Base-by-base conservation (phyloP, 2,797 vertebrate genomes). In the Fratercula arctica region DNA sequence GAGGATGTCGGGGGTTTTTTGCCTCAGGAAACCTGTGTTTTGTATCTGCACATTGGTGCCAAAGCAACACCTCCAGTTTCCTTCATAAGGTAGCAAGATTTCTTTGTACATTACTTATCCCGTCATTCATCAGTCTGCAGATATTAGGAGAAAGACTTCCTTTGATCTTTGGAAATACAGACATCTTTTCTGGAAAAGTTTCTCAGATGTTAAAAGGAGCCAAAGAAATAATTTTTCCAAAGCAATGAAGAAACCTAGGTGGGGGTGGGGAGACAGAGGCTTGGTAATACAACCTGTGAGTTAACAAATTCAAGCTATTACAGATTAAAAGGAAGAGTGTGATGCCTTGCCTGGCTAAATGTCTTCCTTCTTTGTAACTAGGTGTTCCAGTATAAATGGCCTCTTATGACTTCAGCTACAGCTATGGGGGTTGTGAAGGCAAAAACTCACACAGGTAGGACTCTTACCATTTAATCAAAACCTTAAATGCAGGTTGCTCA, bases 81-180 rank as follows among this genome's bases (percentile, higher is more conserved):
- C 54, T 82, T 79, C 54, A 54, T 75, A 86, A 78, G 1, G 0
- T n/a, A 66, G 54, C 53, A 45, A 73, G 41, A 66, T 93, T 84
- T 92, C 94, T 94, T 90, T 87, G 66, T 81, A 45, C 15, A 12
- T 84, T 90, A 37, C 17, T 85, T 93, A 75, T 57, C 15, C n/a
- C 33, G 24, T 90, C 66, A 69, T 86, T 85, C 80, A 84, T 92
- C 86, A 73, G 19, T 69, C 57, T 94, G 73, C 33, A 85, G 63
- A n/a, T 72, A 88, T 61, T 69, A 86, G n/a, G 57, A 78, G 61
- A 86, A 90, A 75, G 35, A 74, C 41, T 53, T 89, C 57, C 57
- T 95, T 88, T 91, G 73, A 93, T 93, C 85, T 86, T 74, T 66
- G 26, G 24, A 84, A 84, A 84, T 86, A 87, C 86, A 81, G 83